phyloP scores from a whole-genome alignment of 2,113 vertebrate genomes.

The Haliaeetus leucogaster region DNA sequence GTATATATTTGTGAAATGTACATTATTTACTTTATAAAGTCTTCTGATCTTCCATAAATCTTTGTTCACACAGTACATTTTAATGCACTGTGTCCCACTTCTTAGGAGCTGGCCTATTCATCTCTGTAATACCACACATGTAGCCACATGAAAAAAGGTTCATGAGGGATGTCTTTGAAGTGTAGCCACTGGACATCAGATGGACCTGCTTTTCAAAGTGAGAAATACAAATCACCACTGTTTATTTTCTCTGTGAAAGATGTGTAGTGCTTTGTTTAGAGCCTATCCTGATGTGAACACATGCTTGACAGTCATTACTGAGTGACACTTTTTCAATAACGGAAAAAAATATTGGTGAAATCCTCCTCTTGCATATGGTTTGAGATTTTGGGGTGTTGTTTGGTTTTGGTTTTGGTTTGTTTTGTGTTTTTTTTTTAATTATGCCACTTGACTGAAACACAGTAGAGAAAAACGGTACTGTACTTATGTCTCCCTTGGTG shows the following conservation, averaged over 20 bases:
- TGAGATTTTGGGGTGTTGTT: background rate
- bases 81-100: background rate
- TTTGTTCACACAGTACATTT: background rate
- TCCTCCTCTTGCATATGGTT: background rate
- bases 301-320: background rate
- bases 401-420: too few relatives aligned
- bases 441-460: background rate
- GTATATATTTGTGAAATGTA: constrained; percentile 39
- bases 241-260: background rate
- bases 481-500: background rate
- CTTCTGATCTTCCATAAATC: constrained; percentile 24
- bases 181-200: background rate
- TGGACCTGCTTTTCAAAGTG: background rate
- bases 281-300: background rate
- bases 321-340: background rate
- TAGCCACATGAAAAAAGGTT: background rate
- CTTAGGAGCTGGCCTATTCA: background rate
- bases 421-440: background rate
- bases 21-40: constrained; percentile 44
- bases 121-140: background rate
- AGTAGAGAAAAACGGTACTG: background rate
- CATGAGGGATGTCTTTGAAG: background rate
- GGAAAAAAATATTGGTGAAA: background rate
- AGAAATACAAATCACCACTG: background rate
- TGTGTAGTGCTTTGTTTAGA: background rate